Conservation (phyloP, 2,113 vertebrate genomes). For the Corythornis vintsioides region DNA sequence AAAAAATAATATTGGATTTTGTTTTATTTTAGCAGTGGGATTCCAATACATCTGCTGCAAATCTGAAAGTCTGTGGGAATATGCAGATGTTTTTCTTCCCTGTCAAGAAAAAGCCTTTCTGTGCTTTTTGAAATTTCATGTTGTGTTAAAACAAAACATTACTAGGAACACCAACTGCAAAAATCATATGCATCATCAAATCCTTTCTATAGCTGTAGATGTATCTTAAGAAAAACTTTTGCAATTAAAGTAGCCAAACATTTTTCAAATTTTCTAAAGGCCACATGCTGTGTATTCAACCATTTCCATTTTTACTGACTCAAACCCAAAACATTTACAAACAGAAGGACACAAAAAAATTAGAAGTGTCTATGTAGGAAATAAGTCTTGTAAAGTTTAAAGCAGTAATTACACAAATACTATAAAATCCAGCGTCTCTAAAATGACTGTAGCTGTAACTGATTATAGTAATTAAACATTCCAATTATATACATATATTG, state of each 20-base stretch:
- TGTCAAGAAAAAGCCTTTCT: neutral
- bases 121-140: neutral
- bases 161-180: neutral
- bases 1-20: neutral
- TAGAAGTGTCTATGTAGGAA: neutral
- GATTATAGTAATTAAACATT: conserved; percentile 13
- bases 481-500: neutral
- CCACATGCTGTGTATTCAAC: neutral
- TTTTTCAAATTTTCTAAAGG: neutral
- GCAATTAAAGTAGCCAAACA: neutral
- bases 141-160: neutral
- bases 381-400: conserved; percentile 23
- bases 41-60: neutral
- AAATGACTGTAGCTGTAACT: neutral
- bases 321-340: neutral
- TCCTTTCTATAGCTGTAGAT: neutral
- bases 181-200: neutral
- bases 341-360: neutral
- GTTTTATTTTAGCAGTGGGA: neutral
- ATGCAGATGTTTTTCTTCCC: neutral
- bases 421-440: neutral
- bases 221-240: neutral
- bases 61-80: neutral
- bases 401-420: conserved; percentile 10
- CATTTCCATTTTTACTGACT: neutral